These are phyloP conservation scores for Ailurus styani DNA, from an alignment of 2,113 vertebrate species.

Conservation along the genomic window DNA sequence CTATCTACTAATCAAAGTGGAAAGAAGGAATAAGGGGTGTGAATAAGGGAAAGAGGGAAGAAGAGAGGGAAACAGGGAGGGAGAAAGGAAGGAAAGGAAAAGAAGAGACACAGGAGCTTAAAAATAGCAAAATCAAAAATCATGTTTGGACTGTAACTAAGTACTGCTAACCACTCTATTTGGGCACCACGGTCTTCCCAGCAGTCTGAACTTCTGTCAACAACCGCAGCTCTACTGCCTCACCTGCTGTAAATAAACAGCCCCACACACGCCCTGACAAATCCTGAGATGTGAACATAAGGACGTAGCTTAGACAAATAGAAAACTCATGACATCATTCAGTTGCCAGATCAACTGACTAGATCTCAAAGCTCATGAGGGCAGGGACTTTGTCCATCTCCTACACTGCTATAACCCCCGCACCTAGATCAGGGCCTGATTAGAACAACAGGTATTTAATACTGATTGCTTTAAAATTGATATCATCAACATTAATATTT, in stretches of 20 bases:
- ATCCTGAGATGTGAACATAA: conserved; percentile 22
- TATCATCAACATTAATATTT: neutral
- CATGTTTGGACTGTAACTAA: neutral
- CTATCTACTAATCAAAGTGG: neutral
- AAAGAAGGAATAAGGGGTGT: neutral
- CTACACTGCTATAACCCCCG: neutral
- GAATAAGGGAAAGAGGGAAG: neutral
- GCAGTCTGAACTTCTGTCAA: conserved; percentile 23
- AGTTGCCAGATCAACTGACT: conserved; percentile 2
- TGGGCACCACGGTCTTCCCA: neutral
- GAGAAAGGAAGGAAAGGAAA: neutral
- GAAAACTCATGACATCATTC: conserved; percentile 46
- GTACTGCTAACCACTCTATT: neutral
- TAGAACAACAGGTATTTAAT: conserved; percentile 3
- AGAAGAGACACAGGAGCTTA: neutral
- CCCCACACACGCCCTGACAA: neutral
- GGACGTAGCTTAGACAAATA: conserved; percentile 5
- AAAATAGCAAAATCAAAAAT: neutral
- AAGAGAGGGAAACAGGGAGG: too few relatives aligned
- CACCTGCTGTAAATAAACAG: conserved; percentile 34
- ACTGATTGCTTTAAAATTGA: conserved; percentile 24
- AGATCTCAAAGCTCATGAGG: conserved; percentile 18
- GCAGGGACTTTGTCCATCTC: neutral
- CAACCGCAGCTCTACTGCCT: neutral
- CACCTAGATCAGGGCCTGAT: neutral